Evolutionary conservation across 1,140 invertebrate genomes (phyloP).

Genomic region (Nilaparvata lugens): DNA sequence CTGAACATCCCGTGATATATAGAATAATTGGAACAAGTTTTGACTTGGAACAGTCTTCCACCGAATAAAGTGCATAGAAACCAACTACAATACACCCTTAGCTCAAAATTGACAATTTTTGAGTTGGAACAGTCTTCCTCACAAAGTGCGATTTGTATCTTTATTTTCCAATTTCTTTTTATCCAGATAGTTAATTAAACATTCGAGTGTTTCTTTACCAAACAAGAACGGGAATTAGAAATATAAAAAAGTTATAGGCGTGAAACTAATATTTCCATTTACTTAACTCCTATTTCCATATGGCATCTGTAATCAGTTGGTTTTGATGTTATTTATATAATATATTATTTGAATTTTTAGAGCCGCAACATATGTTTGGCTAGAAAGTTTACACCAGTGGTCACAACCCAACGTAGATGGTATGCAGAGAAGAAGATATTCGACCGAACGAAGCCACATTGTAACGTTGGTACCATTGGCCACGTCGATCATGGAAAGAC

Average conservation of each 20-base stretch:
- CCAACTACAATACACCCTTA: too few relatives aligned
- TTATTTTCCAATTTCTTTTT: not conserved
- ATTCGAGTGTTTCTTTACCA: not conserved
- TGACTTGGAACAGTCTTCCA: too few relatives aligned
- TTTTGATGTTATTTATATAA: not conserved
- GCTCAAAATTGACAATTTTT: too few relatives aligned
- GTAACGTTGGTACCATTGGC: constrained; percentile 97
- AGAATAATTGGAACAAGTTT: too few relatives aligned
- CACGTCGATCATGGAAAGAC: constrained; percentile 99
- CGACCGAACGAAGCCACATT: constrained; percentile 82
- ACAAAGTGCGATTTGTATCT: not conserved
- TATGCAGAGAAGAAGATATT: constrained; percentile 60
- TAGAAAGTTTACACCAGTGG: not conserved
- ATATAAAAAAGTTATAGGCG: not conserved
- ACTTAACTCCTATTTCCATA: not conserved
- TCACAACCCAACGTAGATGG: not conserved
- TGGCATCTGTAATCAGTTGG: not conserved
- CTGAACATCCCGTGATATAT: too few relatives aligned
- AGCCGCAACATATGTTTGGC: not conserved
- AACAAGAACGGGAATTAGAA: not conserved
- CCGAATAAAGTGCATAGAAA: too few relatives aligned
- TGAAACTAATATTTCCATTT: not conserved
- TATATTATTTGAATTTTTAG: not conserved
- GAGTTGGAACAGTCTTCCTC: too few relatives aligned
- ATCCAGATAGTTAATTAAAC: not conserved